phyloP scores from a whole-genome alignment of 92 coral and sea anemone genomes.

The Porites evermanni region DNA sequence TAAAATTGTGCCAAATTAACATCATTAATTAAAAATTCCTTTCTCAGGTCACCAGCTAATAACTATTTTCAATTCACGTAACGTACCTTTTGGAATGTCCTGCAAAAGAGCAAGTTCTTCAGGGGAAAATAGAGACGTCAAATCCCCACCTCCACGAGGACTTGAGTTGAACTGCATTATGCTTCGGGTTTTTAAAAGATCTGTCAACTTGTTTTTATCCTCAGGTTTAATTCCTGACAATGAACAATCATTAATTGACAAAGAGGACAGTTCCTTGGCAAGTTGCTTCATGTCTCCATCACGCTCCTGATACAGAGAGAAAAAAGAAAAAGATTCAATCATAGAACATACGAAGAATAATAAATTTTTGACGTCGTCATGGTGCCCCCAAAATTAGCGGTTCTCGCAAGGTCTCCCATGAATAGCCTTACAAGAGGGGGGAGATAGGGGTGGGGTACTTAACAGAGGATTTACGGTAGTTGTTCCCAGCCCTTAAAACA shows the following conservation, averaged over 20 bases:
- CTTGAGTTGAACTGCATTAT: conserved; percentile 21
- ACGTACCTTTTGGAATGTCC: conserved; percentile 38
- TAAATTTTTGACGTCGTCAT: background rate
- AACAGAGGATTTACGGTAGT: too few species aligned
- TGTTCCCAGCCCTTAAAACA: too few species aligned
- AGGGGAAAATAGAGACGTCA: conserved; percentile 2
- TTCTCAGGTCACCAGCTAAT: background rate
- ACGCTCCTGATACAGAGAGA: conserved; percentile 7
- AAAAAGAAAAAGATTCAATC: background rate
- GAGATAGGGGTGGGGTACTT: too few species aligned
- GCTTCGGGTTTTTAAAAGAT: conserved; percentile 17
- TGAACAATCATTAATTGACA: conserved; percentile 3
- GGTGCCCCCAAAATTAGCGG: too few species aligned
- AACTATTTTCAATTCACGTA: too few species aligned
- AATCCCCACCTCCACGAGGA: background rate
- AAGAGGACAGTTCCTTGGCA: background rate
- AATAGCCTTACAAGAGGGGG: too few species aligned
- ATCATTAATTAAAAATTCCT: background rate
- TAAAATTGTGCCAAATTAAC: background rate
- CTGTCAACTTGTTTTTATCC: background rate
- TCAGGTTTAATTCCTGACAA: background rate
- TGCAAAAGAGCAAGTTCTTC: conserved; percentile 38
- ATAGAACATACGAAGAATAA: background rate
- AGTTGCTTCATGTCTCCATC: conserved; percentile 13
- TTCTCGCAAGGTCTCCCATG: too few species aligned